Percentiles rank a stretch among this genome's conserved stretches.
These are phyloP conservation scores for Enteromius treurensis DNA, from an alignment of 2,797 vertebrate species.

Conservation along the genomic window DNA sequence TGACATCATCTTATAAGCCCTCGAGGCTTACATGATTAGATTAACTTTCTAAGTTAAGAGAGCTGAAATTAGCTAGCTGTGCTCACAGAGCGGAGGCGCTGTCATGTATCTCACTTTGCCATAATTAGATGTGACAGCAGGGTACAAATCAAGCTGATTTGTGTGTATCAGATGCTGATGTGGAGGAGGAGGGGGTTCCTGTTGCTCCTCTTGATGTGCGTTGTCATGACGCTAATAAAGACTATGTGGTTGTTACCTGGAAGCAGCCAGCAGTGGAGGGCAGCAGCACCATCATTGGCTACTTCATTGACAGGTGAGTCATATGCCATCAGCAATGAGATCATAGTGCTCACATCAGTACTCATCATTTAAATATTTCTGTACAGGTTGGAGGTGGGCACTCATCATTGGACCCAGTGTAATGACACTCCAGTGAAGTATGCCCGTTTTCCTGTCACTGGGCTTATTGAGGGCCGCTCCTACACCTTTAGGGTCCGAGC, in stretches of 20 bases:
- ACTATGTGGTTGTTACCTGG: constrained; percentile 98
- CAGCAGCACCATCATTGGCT: constrained; percentile 90
- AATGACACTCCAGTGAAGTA: constrained; percentile 95
- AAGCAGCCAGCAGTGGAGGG: constrained; percentile 96
- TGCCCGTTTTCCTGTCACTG: constrained; percentile 96
- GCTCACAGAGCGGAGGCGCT: constrained; percentile 32
- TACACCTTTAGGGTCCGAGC: constrained; percentile 93
- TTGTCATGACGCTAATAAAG: constrained; percentile 95
- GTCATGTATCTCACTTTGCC: constrained; percentile 55
- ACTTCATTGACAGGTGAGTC: constrained; percentile 92
- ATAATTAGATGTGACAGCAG: constrained; percentile 65
- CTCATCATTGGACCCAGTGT: constrained; percentile 93
- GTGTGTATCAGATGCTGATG: constrained; percentile 84
- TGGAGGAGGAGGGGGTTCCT: constrained; percentile 90
- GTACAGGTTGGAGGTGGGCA: constrained; percentile 91
- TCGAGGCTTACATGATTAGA: not conserved
- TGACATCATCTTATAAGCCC: not conserved
- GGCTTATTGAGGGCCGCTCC: constrained; percentile 91
- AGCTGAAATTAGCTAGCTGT: constrained; percentile 58
- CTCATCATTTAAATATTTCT: constrained; percentile 4
- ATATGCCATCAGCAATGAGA: not conserved
- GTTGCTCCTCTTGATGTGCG: constrained; percentile 91
- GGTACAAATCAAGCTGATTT: constrained; percentile 39
- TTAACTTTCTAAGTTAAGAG: constrained; percentile 21
- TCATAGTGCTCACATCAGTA: not conserved